Percentiles rank a stretch among this genome's conserved stretches.
phyloP scores from a whole-genome alignment of 2,888 invertebrate genomes.

The Eristalis arbustorum region DNA sequence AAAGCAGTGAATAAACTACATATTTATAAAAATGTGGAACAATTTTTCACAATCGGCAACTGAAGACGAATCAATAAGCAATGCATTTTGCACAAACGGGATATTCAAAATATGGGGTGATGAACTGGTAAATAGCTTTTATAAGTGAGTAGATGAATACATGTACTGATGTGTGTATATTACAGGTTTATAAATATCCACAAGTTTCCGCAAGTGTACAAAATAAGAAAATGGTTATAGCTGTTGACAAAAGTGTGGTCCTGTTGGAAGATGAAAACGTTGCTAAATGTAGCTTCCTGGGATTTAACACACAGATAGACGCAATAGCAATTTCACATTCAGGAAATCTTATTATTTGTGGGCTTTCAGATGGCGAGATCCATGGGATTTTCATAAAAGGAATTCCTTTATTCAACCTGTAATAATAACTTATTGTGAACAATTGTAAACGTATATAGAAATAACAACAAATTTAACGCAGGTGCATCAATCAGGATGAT shows the following conservation, averaged over 20 bases:
- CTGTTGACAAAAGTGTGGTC: constrained; percentile 77
- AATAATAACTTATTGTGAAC: constrained; percentile 10
- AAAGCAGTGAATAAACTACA: background rate
- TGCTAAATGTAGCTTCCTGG: constrained; percentile 76
- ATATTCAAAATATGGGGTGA: constrained; percentile 78
- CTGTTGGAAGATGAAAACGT: constrained; percentile 78
- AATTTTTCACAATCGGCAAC: constrained; percentile 76
- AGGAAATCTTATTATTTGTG: constrained; percentile 78
- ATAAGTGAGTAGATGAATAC: background rate
- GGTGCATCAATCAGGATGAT: constrained; percentile 76
- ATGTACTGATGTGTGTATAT: background rate
- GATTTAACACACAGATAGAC: constrained; percentile 77
- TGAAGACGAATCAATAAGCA: constrained; percentile 79
- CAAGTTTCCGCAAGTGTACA: constrained; percentile 76
- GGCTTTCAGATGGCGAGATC: constrained; percentile 77
- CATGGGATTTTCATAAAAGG: constrained; percentile 79
- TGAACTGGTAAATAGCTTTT: constrained; percentile 72
- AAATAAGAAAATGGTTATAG: constrained; percentile 77
- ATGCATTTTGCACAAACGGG: constrained; percentile 77
- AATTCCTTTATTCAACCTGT: constrained; percentile 76
- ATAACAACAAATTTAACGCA: constrained; percentile 14
- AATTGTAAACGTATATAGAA: background rate
- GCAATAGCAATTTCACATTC: constrained; percentile 75
- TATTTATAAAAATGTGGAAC: constrained; percentile 76
- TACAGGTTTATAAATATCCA: constrained; percentile 76